These are phyloP conservation scores for Limonius californicus DNA, from an alignment of 1,140 invertebrate species.

Conservation along the genomic window DNA sequence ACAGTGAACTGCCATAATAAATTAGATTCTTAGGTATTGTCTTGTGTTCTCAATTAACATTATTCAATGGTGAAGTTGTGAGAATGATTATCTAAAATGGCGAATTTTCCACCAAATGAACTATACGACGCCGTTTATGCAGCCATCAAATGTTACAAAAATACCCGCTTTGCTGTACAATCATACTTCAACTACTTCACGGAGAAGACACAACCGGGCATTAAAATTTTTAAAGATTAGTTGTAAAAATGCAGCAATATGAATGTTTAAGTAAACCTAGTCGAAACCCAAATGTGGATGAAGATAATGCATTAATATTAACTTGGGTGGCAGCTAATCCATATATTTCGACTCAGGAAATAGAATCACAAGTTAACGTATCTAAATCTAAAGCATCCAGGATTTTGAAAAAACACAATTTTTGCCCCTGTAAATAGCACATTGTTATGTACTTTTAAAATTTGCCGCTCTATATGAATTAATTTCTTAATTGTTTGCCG, in stretches of 20 bases:
- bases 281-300: background rate
- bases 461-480: too few relatives aligned
- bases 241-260: background rate
- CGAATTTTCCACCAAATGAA: background rate
- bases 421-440: background rate
- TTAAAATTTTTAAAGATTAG: background rate
- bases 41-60: background rate
- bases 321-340: background rate
- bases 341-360: background rate
- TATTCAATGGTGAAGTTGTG: background rate
- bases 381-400: conserved; percentile 4
- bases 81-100: background rate
- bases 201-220: background rate
- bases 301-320: background rate
- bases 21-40: background rate
- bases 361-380: background rate
- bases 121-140: background rate
- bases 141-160: background rate
- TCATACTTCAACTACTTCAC: background rate
- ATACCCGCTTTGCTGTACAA: background rate
- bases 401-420: conserved; percentile 9
- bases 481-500: too few relatives aligned
- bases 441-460: too few relatives aligned
- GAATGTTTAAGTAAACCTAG: background rate
- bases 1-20: background rate